Base-by-base conservation (phyloP, 2,797 vertebrate genomes). In the Diplodus puntazzo region DNA sequence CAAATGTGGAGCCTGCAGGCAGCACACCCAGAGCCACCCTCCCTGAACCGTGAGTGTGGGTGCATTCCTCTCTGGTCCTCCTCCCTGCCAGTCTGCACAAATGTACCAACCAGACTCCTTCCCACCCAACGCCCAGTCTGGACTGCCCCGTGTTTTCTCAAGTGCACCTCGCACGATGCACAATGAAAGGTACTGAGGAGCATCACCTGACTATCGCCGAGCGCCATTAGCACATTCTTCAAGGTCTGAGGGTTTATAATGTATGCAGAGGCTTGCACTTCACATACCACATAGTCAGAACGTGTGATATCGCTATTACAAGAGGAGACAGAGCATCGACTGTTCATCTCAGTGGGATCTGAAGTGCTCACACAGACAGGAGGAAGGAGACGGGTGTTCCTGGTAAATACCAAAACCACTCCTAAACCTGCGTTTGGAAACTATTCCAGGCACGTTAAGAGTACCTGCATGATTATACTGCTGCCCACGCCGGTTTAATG, bases 401-500 rank as follows among this genome's bases (percentile, higher is more conserved):
- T 73, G 67, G 68, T 67, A 81, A 90, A 89, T 67, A 85, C 70
- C 76, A 49, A 73, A 86, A 72, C 80, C 27, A 9, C 61, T 75
- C 62, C 58, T 54, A 54, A 82, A 82, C 70, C 71, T 71, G 58
- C 20, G 11, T 69, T 64, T 67, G 81, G 77, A 88, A 93, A 90
- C 78, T 87, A 90, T 90, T 81, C 43, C 18, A 75, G 78, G 78
- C 83, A 82, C 17, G 77, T 79, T 25, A 65, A 74, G 61, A 68
- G 68, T 49, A 91, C 80, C 82, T 87, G 77, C 65, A 71, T 85
- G 88, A 90, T 90, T 85, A 86, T 50, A 86, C 2, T 59, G 72
- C 76, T 52, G 58, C 54, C 70, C 46, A 25, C 1, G 18, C 43
- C 20, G 69, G 42, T 79, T 84, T 73, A 86, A 73, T 74, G 77